Evolutionary conservation across 2,797 vertebrate species (phyloP).

Genomic region (Tenualosa thibaudeaui): DNA sequence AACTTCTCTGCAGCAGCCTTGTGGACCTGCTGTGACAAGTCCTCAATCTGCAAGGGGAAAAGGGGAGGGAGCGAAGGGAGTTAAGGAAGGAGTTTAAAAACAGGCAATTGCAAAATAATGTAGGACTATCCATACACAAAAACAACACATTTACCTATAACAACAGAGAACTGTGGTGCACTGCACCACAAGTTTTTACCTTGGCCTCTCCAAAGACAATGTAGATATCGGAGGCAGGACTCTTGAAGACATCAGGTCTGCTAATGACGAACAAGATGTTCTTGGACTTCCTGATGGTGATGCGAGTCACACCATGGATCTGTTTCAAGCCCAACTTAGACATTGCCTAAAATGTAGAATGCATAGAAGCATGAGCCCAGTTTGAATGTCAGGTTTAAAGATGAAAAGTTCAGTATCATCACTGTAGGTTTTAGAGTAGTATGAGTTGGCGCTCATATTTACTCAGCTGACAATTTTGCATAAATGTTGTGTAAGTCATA

Average conservation of each 20-base stretch:
- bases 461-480: not conserved
- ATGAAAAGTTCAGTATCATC: not conserved
- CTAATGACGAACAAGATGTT: slow-evolving; percentile 97
- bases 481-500: not conserved
- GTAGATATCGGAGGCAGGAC: slow-evolving; percentile 94
- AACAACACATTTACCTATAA: not conserved
- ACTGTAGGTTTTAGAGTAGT: not conserved
- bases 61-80: not conserved
- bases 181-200: slow-evolving; percentile 57
- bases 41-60: slow-evolving; percentile 83
- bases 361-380: slow-evolving; percentile 26
- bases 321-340: slow-evolving; percentile 94
- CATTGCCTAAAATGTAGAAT: slow-evolving; percentile 83
- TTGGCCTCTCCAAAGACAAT: slow-evolving; percentile 98
- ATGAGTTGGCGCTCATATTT: not conserved
- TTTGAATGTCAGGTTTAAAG: not conserved
- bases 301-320: slow-evolving; percentile 93
- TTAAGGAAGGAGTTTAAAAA: not conserved
- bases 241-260: slow-evolving; percentile 97
- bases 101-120: not conserved
- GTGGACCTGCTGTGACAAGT: slow-evolving; percentile 96
- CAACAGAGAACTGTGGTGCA: not conserved
- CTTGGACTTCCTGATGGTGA: slow-evolving; percentile 98
- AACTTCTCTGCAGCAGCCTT: slow-evolving; percentile 97
- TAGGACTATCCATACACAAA: not conserved